Percentiles rank a stretch among this genome's conserved stretches.
Evolutionary conservation across 2,797 vertebrate species (phyloP).

Genomic region (Esox masquinongy): DNA sequence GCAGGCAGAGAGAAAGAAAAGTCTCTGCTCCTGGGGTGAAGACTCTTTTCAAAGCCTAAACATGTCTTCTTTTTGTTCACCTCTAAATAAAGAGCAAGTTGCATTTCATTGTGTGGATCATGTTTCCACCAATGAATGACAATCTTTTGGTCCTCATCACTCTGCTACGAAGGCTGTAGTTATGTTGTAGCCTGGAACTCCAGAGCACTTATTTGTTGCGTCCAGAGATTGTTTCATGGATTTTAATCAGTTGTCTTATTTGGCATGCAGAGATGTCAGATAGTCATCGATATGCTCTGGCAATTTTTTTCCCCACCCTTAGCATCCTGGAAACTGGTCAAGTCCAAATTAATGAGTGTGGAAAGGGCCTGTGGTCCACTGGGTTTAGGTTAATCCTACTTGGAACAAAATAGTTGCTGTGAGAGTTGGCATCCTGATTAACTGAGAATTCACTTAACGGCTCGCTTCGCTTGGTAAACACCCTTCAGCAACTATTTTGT

Average conservation of each 20-base stretch:
- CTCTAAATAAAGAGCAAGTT: conserved; percentile 21
- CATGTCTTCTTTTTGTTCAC: conserved; percentile 13
- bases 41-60: conserved; percentile 24
- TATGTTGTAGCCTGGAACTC: conserved; percentile 2
- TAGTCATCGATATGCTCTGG: conserved; percentile 11
- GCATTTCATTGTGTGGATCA: background rate
- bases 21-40: conserved; percentile 14
- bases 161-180: background rate
- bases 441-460: background rate
- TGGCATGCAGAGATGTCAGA: conserved; percentile 19
- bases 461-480: conserved; percentile 14
- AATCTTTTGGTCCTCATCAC: background rate
- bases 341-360: conserved; percentile 5
- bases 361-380: conserved; percentile 21
- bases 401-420: conserved; percentile 1
- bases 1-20: conserved; percentile 19
- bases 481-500: conserved; percentile 1
- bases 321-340: conserved; percentile 1
- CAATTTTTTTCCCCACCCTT: background rate
- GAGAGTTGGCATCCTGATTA: conserved; percentile 11
- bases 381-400: conserved; percentile 6
- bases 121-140: background rate
- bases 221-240: conserved; percentile 28
- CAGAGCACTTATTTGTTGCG: conserved; percentile 3
- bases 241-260: conserved; percentile 37